phyloP scores from a whole-genome alignment of 1,140 invertebrate species.

The Sitophilus oryzae region DNA sequence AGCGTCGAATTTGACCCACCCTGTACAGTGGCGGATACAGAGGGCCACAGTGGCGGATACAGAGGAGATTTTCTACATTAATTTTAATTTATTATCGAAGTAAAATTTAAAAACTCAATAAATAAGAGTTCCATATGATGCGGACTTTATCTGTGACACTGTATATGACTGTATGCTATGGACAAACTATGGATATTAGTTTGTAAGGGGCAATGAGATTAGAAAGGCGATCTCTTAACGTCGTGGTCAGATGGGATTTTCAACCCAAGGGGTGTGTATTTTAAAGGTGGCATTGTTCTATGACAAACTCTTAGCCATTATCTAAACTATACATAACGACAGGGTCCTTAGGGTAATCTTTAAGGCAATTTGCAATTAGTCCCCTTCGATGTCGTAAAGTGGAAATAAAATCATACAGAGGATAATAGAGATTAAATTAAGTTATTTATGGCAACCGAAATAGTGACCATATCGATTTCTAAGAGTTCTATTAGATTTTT shows the following conservation, averaged over 20 bases:
- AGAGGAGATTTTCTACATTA: too few species aligned
- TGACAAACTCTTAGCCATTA: conserved; percentile 29
- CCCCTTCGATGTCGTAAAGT: conserved; percentile 21
- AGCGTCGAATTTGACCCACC: too few species aligned
- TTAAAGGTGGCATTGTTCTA: conserved; percentile 11
- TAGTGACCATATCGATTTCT: too few species aligned
- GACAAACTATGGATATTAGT: conserved; percentile 32
- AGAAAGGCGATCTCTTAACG: conserved; percentile 31
- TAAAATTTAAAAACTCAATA: too few species aligned
- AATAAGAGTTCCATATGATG: too few species aligned
- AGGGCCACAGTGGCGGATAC: too few species aligned
- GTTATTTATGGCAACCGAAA: background rate
- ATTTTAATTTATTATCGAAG: too few species aligned
- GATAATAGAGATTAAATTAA: background rate
- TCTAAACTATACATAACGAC: conserved; percentile 26
- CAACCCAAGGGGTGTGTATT: conserved; percentile 14
- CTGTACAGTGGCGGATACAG: too few species aligned
- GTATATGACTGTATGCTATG: too few species aligned
- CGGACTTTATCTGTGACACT: too few species aligned
- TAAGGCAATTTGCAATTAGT: conserved; percentile 27
- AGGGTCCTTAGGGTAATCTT: conserved; percentile 27
- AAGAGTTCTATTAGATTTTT: too few species aligned
- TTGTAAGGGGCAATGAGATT: conserved; percentile 21
- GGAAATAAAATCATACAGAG: conserved; percentile 6
- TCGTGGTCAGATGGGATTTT: conserved; percentile 25